Evolutionary conservation across 2,797 vertebrate genomes (phyloP), one percentile per base, ranked within the genome.

Genomic region (Meriones psammophilus): DNA sequence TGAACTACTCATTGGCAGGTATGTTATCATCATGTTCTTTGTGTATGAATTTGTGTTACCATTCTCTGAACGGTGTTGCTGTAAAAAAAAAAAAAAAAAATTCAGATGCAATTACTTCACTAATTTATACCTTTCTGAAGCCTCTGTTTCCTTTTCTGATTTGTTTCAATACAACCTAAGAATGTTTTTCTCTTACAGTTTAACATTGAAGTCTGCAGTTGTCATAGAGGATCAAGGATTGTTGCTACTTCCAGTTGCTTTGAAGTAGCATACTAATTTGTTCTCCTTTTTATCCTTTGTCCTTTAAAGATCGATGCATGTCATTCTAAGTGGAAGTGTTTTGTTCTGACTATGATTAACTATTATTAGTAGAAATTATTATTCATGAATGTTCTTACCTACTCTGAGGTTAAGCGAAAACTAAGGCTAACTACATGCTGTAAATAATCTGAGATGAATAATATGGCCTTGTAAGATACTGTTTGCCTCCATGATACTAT

Each of bases 1-100:
- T 95, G 99, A 99, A 95, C 98, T 99, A 28, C 98, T 99, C 92
- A 99, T 99, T 92, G 98, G 98, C 98, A 99, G 98, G 98, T 99
- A 98, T 13, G 15, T 68, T 95, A n/a, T 77, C 76, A 90, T 8
- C 14, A 14, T 69, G 64, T 18, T 17, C 5, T 93, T 92, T 3
- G 6, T 56, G n/a, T 69, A 28, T 89, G 56, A 93, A 39, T 12
- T 12, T 66, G 22, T 94, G 30, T 89, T 90, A 36, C 20, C 33
- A 46, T 10, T 97, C 6, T 92, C 33, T 94, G 69, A 36, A 33
- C 17, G 79, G 10, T 91, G 81, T 5, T 88, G 64, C 54, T 78
- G 39, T n/a, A n/a, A n/a, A n/a, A n/a, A n/a, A n/a, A n/a, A 22
- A 20, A 36, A 64, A 36, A 89, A 46, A 8, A 50, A 50, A 94